These are phyloP conservation scores for Synchiropus splendidus DNA, from an alignment of 2,113 vertebrate species.

Conservation along the genomic window DNA sequence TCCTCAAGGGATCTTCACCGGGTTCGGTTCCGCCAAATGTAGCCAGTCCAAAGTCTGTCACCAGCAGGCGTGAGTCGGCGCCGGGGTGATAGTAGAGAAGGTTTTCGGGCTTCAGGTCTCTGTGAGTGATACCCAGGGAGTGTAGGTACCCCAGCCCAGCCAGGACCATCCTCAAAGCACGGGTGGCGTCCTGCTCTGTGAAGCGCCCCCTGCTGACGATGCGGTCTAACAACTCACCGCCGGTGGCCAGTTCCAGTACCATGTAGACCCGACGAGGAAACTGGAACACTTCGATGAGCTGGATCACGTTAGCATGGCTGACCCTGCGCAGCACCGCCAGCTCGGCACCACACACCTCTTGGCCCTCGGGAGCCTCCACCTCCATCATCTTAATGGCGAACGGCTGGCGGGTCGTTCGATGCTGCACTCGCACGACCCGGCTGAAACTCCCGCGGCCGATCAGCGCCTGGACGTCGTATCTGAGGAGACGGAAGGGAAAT, in stretches of 20 bases:
- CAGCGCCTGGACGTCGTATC: slow-evolving; percentile 95
- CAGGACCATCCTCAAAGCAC: slow-evolving; percentile 93
- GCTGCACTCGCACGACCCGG: slow-evolving; percentile 89
- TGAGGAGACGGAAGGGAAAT: too few relatives aligned
- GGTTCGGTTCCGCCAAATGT: slow-evolving; percentile 93
- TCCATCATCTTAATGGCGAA: slow-evolving; percentile 99
- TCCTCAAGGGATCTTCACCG: slow-evolving; percentile 96
- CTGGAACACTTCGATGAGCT: slow-evolving; percentile 97
- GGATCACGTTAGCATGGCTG: slow-evolving; percentile 92
- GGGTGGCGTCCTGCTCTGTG: slow-evolving; percentile 89
- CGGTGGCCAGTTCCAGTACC: slow-evolving; percentile 97
- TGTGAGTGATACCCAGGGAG: slow-evolving; percentile 88
- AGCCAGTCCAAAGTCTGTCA: slow-evolving; percentile 94
- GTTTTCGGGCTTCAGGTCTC: slow-evolving; percentile 95
- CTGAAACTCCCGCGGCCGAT: slow-evolving; percentile 97
- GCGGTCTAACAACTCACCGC: slow-evolving; percentile 93
- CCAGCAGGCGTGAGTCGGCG: slow-evolving; percentile 95
- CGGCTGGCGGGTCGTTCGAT: slow-evolving; percentile 89
- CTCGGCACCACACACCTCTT: slow-evolving; percentile 94
- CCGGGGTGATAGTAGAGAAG: slow-evolving; percentile 96
- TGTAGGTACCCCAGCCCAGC: slow-evolving; percentile 92
- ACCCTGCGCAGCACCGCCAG: slow-evolving; percentile 88
- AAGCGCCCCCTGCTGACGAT: slow-evolving; percentile 96
- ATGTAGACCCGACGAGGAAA: slow-evolving; percentile 92
- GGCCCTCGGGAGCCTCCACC: slow-evolving; percentile 90